A percentile compares a stretch with the other conserved stretches of the same genome.
Evolutionary conservation across 2,797 vertebrate species (phyloP).

Genomic region (Anisognathus igniventris): DNA sequence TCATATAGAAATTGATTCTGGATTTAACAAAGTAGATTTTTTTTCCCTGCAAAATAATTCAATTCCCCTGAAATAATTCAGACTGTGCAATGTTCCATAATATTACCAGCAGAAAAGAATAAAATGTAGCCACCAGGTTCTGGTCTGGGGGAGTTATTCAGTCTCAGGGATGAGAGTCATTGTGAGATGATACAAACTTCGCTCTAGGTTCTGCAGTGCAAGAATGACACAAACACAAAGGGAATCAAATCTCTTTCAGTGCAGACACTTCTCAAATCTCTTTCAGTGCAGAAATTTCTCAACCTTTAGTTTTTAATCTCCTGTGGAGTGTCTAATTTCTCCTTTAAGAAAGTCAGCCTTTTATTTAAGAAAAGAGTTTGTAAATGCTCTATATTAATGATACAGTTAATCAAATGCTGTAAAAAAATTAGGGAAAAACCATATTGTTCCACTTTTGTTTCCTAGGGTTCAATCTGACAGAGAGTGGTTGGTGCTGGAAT

Average conservation of each 20-base stretch:
- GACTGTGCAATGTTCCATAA: neutral
- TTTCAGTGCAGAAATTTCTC: neutral
- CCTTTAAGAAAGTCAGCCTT: neutral
- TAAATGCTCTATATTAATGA: neutral
- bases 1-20: neutral
- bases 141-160: neutral
- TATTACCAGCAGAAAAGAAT: neutral
- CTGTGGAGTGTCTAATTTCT: neutral
- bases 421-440: neutral
- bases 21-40: neutral
- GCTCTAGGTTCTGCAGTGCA: neutral
- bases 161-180: neutral
- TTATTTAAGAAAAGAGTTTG: neutral
- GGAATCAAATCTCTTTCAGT: neutral
- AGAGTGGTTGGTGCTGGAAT: neutral
- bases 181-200: accelerated
- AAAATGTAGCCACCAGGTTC: neutral
- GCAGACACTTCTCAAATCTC: neutral
- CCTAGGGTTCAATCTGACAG: neutral
- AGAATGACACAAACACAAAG: neutral
- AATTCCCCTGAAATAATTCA: neutral
- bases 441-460: neutral
- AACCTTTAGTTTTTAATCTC: neutral
- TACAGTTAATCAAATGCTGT: neutral
- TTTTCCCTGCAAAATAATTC: neutral